Conservation (phyloP, 2,797 vertebrate genomes). For the Premnoplex brunnescens region DNA sequence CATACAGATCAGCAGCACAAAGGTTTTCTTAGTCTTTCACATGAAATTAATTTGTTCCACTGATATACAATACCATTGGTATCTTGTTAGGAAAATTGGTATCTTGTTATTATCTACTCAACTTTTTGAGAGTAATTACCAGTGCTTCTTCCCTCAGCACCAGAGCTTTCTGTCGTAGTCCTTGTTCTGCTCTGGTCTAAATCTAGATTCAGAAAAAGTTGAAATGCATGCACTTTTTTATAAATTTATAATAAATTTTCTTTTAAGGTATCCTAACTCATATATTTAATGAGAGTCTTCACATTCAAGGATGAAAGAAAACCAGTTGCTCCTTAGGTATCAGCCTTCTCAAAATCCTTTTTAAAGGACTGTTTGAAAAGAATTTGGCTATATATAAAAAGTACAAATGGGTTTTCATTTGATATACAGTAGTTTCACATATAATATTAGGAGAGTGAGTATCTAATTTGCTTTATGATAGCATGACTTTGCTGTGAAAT, state of each 20-base stretch:
- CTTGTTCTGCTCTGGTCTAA: neutral
- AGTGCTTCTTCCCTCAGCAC: accelerated
- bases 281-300: neutral
- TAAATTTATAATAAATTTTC: neutral
- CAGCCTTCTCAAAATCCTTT: neutral
- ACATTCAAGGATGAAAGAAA: neutral
- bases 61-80: neutral
- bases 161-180: neutral
- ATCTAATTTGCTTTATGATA: neutral
- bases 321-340: neutral
- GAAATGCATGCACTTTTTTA: neutral
- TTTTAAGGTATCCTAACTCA: neutral
- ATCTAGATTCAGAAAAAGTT: neutral
- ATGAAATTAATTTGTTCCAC: neutral
- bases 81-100: neutral
- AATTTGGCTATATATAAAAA: neutral
- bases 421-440: neutral
- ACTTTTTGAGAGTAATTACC: neutral
- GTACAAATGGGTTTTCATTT: neutral
- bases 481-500: neutral
- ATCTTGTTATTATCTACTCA: neutral
- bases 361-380: neutral
- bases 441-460: neutral
- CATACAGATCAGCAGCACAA: neutral
- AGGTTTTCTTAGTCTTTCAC: neutral